phyloP scores from a whole-genome alignment of 2,797 vertebrate genomes.

The Tinamus major region DNA sequence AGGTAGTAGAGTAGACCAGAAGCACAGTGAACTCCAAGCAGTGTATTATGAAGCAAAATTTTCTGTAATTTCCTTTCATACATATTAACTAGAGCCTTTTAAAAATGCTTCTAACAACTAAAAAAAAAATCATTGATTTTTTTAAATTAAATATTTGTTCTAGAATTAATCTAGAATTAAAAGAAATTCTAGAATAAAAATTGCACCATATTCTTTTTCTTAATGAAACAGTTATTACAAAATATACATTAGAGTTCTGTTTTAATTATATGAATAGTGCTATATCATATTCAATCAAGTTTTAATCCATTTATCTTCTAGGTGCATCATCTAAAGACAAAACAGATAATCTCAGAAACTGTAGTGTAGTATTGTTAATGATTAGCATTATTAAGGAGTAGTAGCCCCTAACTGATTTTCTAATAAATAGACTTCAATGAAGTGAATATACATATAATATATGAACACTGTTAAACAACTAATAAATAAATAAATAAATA shows the following conservation, averaged over 20 bases:
- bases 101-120: neutral
- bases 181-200: neutral
- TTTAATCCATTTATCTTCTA: too few species aligned
- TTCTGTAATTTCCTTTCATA: neutral
- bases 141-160: neutral
- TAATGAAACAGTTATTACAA: neutral
- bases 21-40: neutral
- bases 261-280: neutral
- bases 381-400: too few species aligned
- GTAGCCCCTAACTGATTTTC: too few species aligned
- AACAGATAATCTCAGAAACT: too few species aligned
- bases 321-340: too few species aligned
- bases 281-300: too few species aligned
- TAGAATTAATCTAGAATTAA: too few species aligned
- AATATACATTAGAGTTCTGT: neutral
- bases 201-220: neutral
- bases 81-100: neutral
- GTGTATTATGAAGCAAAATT: neutral
- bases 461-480: neutral
- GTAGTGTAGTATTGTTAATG: too few species aligned
- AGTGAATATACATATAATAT: too few species aligned
- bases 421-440: too few species aligned
- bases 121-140: neutral
- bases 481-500: neutral
- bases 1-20: neutral